Percentiles rank a stretch among this genome's conserved stretches.
phyloP scores from a whole-genome alignment of 2,888 invertebrate genomes.

The Cacoxenus indagator region DNA sequence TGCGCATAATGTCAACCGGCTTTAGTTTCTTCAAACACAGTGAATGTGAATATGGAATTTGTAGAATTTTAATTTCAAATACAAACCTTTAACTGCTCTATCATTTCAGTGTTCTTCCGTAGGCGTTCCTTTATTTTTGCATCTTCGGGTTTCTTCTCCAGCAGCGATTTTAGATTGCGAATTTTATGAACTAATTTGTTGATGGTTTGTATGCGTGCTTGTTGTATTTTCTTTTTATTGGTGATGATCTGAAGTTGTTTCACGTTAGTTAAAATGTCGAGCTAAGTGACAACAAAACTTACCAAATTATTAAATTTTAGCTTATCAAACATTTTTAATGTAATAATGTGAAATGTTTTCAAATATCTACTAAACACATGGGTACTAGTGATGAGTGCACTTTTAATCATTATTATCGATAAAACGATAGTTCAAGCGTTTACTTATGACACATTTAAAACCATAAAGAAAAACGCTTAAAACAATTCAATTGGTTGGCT shows the following conservation, averaged over 20 bases:
- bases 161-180: conserved; percentile 56
- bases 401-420: too few relatives aligned
- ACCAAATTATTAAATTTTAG: conserved; percentile 67
- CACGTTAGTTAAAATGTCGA: background rate
- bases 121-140: conserved; percentile 53
- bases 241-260: conserved; percentile 55
- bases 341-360: background rate
- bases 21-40: conserved; percentile 51
- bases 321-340: conserved; percentile 62
- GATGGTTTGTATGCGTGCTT: conserved; percentile 59
- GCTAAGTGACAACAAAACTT: conserved; percentile 29
- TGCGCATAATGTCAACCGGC: conserved; percentile 53
- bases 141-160: conserved; percentile 57
- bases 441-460: too few relatives aligned
- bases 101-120: conserved; percentile 49
- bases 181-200: conserved; percentile 66
- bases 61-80: background rate
- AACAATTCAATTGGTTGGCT: too few relatives aligned
- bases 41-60: background rate
- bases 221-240: conserved; percentile 62
- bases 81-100: conserved; percentile 60
- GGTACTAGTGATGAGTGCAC: too few relatives aligned
- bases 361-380: too few relatives aligned
- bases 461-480: too few relatives aligned
- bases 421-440: too few relatives aligned